These are phyloP conservation scores for Neuroterus valhalla DNA, from an alignment of 1,140 invertebrate species.

Conservation along the genomic window DNA sequence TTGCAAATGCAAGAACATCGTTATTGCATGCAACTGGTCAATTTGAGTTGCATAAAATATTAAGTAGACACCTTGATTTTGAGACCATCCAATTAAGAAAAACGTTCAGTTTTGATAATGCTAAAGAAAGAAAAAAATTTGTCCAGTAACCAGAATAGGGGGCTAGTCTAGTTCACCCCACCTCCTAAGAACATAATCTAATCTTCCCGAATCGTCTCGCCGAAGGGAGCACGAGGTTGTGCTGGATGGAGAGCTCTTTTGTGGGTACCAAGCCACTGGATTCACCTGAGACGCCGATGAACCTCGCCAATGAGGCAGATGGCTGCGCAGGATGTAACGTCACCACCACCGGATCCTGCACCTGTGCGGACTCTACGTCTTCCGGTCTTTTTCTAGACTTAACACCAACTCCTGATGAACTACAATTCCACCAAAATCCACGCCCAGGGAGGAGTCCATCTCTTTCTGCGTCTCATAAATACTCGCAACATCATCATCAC, in stretches of 20 bases:
- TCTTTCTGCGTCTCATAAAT: constrained; percentile 54
- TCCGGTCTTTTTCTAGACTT: constrained; percentile 69
- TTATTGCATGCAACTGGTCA: too few species aligned
- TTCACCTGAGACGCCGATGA: constrained; percentile 87
- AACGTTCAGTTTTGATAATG: constrained; percentile 11
- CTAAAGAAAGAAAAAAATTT: too few species aligned
- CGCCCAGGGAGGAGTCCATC: constrained; percentile 53
- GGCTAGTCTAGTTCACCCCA: neutral
- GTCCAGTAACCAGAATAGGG: neutral
- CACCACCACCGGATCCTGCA: constrained; percentile 65
- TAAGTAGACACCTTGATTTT: too few species aligned
- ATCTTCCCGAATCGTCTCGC: constrained; percentile 38
- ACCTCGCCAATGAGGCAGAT: constrained; percentile 76
- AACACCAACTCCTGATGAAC: constrained; percentile 63
- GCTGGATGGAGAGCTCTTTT: constrained; percentile 94
- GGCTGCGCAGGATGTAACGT: constrained; percentile 69
- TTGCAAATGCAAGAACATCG: too few species aligned
- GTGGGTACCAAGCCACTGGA: constrained; percentile 89
- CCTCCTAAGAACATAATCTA: constrained; percentile 16
- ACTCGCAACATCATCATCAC: constrained; percentile 52
- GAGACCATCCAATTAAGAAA: neutral
- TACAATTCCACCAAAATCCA: constrained; percentile 53
- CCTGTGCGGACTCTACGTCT: constrained; percentile 65
- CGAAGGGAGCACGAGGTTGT: constrained; percentile 77
- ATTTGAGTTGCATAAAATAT: too few species aligned